Evolutionary conservation across 2,888 invertebrate genomes (phyloP).

Genomic region (Drosophila mayaguana): DNA sequence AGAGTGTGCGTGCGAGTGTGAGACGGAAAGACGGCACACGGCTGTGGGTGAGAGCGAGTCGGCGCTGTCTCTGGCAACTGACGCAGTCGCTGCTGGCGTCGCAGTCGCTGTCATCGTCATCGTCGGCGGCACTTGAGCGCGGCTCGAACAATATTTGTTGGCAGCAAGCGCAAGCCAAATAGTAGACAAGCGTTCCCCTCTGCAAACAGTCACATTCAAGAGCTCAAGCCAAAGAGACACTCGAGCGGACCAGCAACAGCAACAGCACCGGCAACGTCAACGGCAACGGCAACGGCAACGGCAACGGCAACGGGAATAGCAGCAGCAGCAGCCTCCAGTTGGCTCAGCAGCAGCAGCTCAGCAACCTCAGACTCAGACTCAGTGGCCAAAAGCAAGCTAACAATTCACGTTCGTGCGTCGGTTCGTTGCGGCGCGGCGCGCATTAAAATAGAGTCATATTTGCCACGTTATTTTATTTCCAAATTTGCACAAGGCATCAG

Average conservation of each 20-base stretch:
- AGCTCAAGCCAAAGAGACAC: conserved; percentile 85
- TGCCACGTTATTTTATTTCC: conserved; percentile 76
- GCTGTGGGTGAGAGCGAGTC: conserved; percentile 64
- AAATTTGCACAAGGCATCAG: conserved; percentile 68
- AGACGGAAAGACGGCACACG: conserved; percentile 39
- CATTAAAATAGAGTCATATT: conserved; percentile 70
- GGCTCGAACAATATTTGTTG: conserved; percentile 85
- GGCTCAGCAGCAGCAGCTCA: conserved; percentile 42
- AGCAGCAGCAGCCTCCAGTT: conserved; percentile 36
- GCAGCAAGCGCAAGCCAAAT: conserved; percentile 85
- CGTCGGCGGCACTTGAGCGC: conserved; percentile 84
- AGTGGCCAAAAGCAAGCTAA: conserved; percentile 76
- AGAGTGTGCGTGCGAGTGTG: conserved; percentile 45
- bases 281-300: conserved; percentile 28
- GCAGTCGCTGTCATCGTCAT: conserved; percentile 36
- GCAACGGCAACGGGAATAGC: conserved; percentile 33
- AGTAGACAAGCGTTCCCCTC: conserved; percentile 86
- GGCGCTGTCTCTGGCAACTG: conserved; percentile 40
- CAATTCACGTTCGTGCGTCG: conserved; percentile 80
- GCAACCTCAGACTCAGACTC: conserved; percentile 65
- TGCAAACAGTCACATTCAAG: conserved; percentile 86
- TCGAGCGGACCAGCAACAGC: conserved; percentile 83
- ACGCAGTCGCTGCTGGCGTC: conserved; percentile 34
- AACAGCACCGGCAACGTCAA: conserved; percentile 44
- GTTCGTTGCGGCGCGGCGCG: conserved; percentile 77